A percentile compares a stretch with the other conserved stretches of the same genome.
Conservation (phyloP, 2,888 invertebrate species). For the Lucinisca nassula region DNA sequence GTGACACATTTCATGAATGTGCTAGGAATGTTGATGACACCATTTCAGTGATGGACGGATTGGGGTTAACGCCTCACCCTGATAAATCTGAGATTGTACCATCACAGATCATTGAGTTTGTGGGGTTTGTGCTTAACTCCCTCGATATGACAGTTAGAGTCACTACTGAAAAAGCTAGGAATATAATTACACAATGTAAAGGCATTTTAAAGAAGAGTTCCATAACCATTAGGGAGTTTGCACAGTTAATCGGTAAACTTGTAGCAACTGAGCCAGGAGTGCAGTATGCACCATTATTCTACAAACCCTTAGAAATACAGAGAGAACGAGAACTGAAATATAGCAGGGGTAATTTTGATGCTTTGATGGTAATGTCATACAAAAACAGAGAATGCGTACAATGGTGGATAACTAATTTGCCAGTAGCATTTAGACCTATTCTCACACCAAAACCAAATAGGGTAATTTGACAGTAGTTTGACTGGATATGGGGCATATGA, state of each 20-base stretch:
- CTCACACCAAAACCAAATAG: slow-evolving; percentile 8
- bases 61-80: slow-evolving; percentile 8
- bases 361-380: not conserved
- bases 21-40: not conserved
- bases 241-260: slow-evolving; percentile 46
- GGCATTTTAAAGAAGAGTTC: not conserved
- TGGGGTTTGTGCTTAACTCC: slow-evolving; percentile 10
- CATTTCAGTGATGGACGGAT: not conserved
- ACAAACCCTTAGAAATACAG: slow-evolving; percentile 46
- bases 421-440: slow-evolving; percentile 5
- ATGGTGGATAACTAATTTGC: slow-evolving; percentile 55
- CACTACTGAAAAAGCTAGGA: slow-evolving; percentile 6
- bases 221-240: slow-evolving; percentile 31
- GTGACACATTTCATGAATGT: not conserved
- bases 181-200: slow-evolving; percentile 12
- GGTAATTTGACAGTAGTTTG: slow-evolving; percentile 44
- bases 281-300: slow-evolving; percentile 39
- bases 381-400: slow-evolving; percentile 12
- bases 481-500: slow-evolving; percentile 45
- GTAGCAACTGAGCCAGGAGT: slow-evolving; percentile 45
- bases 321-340: slow-evolving; percentile 32
- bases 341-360: slow-evolving; percentile 32
- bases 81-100: slow-evolving; percentile 15
- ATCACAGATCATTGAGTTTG: slow-evolving; percentile 15
- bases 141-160: slow-evolving; percentile 25